Evolutionary conservation across 2,888 invertebrate species (phyloP).

Genomic region (Girardia tigrina): DNA sequence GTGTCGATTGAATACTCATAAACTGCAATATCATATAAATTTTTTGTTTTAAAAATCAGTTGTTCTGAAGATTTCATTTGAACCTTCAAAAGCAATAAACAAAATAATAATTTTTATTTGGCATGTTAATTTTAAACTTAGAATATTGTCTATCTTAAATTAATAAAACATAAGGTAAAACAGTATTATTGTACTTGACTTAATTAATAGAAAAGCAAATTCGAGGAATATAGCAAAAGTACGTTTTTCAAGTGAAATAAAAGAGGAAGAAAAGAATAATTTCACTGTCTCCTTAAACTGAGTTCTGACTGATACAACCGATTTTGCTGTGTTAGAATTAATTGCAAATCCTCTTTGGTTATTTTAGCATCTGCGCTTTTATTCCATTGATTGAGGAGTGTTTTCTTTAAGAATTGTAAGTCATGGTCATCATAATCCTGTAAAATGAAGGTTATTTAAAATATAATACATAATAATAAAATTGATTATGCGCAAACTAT

Average conservation of each 20-base stretch:
- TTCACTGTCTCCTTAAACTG: not conserved
- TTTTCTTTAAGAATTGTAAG: not conserved
- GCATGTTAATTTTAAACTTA: no score
- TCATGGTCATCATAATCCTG: conserved; percentile 1
- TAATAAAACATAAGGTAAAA: no score
- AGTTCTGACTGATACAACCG: not conserved
- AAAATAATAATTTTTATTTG: no score
- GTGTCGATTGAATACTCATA: no score
- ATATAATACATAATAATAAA: no score
- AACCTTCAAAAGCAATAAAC: no score
- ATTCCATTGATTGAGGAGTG: conserved; percentile 9
- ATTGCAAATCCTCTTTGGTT: conserved; percentile 18
- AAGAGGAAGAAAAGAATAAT: not conserved
- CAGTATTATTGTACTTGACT: not conserved
- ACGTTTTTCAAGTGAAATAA: not conserved
- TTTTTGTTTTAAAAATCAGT: no score
- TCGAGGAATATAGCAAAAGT: conserved; percentile 7
- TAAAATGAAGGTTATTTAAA: no score
- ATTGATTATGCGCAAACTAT: no score
- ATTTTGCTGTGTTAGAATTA: conserved; percentile 16
- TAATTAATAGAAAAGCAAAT: not conserved
- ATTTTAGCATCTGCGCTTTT: conserved; percentile 9
- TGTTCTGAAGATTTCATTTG: no score
- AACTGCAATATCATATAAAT: no score
- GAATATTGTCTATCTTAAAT: no score